A percentile compares a stretch with the other conserved stretches of the same genome.
These are phyloP conservation scores for Resseliella maxima DNA, from an alignment of 2,888 invertebrate species.

Conservation along the genomic window DNA sequence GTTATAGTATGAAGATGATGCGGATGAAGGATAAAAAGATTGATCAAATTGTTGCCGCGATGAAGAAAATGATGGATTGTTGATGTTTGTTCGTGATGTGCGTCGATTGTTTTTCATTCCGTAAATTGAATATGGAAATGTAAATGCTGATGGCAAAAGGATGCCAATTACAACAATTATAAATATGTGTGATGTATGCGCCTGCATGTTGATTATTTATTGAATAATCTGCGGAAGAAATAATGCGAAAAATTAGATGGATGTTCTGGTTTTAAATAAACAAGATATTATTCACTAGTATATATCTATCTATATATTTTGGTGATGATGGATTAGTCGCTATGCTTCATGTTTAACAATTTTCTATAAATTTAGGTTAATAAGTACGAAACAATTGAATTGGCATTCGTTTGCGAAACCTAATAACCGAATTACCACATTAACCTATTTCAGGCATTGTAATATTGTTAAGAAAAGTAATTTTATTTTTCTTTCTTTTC, in stretches of 20 bases:
- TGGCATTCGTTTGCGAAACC: not conserved
- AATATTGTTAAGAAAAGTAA: no score
- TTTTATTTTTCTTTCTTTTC: no score
- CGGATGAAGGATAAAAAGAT: not conserved
- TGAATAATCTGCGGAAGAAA: not conserved
- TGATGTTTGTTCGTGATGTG: no score
- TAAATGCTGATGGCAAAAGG: not conserved
- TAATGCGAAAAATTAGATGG: not conserved
- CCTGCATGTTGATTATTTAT: not conserved
- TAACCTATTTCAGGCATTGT: no score
- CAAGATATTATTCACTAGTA: no score
- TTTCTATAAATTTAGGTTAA: conserved; percentile 22
- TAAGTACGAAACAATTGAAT: conserved; percentile 6
- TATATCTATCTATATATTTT: no score
- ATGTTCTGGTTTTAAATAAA: no score
- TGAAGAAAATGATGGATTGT: not conserved
- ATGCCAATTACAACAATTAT: not conserved
- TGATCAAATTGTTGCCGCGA: not conserved
- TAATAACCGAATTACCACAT: no score
- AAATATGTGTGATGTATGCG: conserved; percentile 1
- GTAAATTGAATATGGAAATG: conserved; percentile 24
- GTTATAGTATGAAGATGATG: not conserved
- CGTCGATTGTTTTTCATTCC: not conserved
- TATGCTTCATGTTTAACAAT: not conserved
- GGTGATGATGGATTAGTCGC: not conserved